These are phyloP conservation scores for Cordylochernes scorpioides DNA, from an alignment of 2,888 invertebrate species.

Conservation along the genomic window DNA sequence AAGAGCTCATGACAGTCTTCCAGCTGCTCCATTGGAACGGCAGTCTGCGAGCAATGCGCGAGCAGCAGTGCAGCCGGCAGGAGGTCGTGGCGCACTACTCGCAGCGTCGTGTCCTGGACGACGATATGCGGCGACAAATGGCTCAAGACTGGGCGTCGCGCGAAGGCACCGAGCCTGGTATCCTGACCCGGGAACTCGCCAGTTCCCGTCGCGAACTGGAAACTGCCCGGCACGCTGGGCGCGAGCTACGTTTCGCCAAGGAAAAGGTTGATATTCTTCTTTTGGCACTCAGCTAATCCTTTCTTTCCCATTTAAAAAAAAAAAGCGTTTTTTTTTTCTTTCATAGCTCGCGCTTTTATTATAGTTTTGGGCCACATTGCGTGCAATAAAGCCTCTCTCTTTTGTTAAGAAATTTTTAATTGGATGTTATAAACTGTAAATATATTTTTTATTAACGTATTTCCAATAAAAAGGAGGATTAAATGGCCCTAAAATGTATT, in stretches of 20 bases:
- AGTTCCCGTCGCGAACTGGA: slow-evolving; percentile 62
- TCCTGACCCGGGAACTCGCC: slow-evolving; percentile 49
- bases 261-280: slow-evolving; percentile 81
- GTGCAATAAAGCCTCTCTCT: too few relatives aligned
- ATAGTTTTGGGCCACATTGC: too few relatives aligned
- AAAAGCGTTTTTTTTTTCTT: too few relatives aligned
- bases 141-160: slow-evolving; percentile 73
- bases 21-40: slow-evolving; percentile 89
- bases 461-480: too few relatives aligned
- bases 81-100: slow-evolving; percentile 76
- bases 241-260: slow-evolving; percentile 73
- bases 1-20: slow-evolving; percentile 90
- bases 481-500: too few relatives aligned
- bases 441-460: too few relatives aligned
- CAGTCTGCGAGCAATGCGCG: slow-evolving; percentile 77
- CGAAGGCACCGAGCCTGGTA: slow-evolving; percentile 36
- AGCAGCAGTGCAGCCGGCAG: slow-evolving; percentile 73
- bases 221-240: slow-evolving; percentile 54
- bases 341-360: too few relatives aligned
- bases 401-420: too few relatives aligned
- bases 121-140: slow-evolving; percentile 87
- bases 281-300: slow-evolving; percentile 59
- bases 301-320: too few relatives aligned
- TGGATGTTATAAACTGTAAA: too few relatives aligned
- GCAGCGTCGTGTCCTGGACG: slow-evolving; percentile 62